These are phyloP conservation scores for Zapus hudsonius DNA, from an alignment of 2,113 vertebrate species.

Conservation along the genomic window DNA sequence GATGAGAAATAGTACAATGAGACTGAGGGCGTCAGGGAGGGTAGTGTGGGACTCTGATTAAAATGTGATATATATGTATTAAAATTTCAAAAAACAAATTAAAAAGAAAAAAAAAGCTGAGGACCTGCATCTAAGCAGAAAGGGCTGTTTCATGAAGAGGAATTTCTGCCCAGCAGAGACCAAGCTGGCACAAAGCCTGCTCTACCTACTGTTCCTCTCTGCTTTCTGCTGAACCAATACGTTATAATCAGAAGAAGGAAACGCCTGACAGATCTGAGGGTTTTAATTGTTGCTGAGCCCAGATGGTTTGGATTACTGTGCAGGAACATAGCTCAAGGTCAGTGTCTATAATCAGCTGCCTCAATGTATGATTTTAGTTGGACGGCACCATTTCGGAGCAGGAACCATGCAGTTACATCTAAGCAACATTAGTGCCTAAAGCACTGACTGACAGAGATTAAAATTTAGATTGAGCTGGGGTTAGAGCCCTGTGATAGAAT, in stretches of 20 bases:
- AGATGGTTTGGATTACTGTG: conserved; percentile 85
- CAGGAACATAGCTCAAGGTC: conserved; percentile 80
- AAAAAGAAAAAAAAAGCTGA: background rate
- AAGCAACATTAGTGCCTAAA: background rate
- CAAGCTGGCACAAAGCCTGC: conserved; percentile 63
- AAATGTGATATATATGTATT: no score
- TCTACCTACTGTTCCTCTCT: conserved; percentile 78
- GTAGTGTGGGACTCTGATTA: no score
- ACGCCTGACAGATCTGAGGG: conserved; percentile 84
- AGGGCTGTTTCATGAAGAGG: conserved; percentile 54
- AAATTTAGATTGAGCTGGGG: background rate
- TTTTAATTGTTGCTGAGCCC: conserved; percentile 81
- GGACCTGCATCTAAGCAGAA: conserved; percentile 57
- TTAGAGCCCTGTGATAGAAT: background rate
- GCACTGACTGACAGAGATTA: background rate
- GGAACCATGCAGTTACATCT: background rate
- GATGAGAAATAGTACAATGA: no score
- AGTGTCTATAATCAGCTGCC: conserved; percentile 72
- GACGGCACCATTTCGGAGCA: conserved; percentile 70
- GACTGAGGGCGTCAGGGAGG: no score
- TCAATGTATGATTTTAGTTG: conserved; percentile 43
- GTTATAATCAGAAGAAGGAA: conserved; percentile 89
- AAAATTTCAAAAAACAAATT: no score
- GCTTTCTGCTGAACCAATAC: conserved; percentile 72
- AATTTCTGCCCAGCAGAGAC: conserved; percentile 67